Percentiles rank a stretch among this genome's conserved stretches.
phyloP scores from a whole-genome alignment of 2,888 invertebrate species.

The Hyposoter didymator region DNA sequence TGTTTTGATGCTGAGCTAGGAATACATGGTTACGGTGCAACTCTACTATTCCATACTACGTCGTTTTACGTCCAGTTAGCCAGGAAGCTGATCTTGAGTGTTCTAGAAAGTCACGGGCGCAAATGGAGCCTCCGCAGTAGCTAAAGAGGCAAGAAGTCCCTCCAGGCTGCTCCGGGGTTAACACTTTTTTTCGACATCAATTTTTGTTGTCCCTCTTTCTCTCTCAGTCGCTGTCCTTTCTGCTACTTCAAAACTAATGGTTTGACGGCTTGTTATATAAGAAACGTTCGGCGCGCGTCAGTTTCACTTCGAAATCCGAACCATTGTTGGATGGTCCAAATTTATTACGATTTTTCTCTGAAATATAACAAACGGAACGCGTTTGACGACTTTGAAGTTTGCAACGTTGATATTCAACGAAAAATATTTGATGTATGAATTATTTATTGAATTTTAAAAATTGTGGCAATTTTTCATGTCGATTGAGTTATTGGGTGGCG shows the following conservation, averaged over 20 bases:
- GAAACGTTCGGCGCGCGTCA: neutral
- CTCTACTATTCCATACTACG: neutral
- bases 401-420: no score
- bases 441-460: no score
- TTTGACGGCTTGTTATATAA: neutral
- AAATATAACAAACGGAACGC: neutral
- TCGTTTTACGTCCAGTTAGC: conserved; percentile 15
- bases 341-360: neutral
- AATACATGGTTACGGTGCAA: neutral
- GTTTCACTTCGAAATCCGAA: neutral
- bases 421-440: no score
- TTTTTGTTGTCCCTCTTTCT: neutral
- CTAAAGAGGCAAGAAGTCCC: conserved; percentile 28
- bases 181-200: conserved; percentile 6
- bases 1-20: conserved; percentile 1
- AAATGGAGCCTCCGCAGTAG: neutral
- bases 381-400: no score
- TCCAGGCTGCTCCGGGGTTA: neutral
- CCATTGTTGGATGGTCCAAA: neutral
- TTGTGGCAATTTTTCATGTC: no score
- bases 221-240: conserved; percentile 51
- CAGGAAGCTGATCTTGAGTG: neutral
- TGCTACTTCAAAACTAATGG: conserved; percentile 19
- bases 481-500: no score
- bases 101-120: conserved; percentile 27